A percentile compares a stretch with the other conserved stretches of the same genome.
These are phyloP conservation scores for Brienomyrus longianalis DNA, from an alignment of 2,113 vertebrate species.

Conservation along the genomic window DNA sequence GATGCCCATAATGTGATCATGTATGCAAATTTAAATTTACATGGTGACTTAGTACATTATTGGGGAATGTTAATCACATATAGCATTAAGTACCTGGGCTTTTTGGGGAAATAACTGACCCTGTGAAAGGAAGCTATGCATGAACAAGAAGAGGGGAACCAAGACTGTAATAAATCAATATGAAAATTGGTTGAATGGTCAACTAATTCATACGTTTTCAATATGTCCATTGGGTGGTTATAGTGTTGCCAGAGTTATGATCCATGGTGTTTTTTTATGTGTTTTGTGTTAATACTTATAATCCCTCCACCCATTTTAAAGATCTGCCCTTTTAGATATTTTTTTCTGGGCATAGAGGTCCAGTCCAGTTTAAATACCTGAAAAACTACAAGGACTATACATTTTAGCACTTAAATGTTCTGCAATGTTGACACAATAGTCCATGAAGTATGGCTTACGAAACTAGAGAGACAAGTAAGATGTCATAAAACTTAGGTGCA, in stretches of 20 bases:
- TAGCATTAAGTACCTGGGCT: not conserved
- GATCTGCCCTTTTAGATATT: not conserved
- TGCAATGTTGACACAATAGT: not conserved
- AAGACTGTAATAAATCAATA: not conserved
- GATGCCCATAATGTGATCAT: not conserved
- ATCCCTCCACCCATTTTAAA: not conserved
- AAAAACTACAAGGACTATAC: not conserved
- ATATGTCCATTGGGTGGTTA: not conserved
- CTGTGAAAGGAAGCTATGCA: not conserved
- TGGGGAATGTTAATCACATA: not conserved
- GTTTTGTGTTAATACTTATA: not conserved
- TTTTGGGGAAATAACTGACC: not conserved
- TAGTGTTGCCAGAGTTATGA: not conserved
- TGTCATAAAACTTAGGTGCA: not conserved
- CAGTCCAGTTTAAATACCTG: not conserved
- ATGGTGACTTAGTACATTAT: not conserved
- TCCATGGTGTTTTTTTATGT: not conserved
- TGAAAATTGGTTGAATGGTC: not conserved
- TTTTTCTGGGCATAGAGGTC: not conserved
- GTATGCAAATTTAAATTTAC: not conserved
- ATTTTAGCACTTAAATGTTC: not conserved
- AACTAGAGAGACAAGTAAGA: not conserved
- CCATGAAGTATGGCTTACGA: not conserved
- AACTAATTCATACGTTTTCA: not conserved
- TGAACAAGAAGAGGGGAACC: not conserved